phyloP scores from a whole-genome alignment of 1,140 invertebrate species.

The Aporrectodea caliginosa region DNA sequence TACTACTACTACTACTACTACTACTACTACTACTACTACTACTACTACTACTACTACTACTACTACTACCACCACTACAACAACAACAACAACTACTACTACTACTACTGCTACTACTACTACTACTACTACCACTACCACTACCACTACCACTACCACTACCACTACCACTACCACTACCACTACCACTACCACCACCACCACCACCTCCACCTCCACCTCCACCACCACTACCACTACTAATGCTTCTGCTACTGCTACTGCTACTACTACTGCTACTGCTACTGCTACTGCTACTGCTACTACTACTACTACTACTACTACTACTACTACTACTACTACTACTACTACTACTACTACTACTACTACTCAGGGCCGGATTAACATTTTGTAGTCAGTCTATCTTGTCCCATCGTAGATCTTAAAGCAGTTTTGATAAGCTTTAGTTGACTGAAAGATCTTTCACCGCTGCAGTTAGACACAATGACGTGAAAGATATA shows the following conservation, averaged over 20 bases:
- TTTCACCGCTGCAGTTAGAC: no score
- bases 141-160: constrained; percentile 8
- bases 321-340: neutral
- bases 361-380: no score
- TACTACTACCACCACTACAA: constrained; percentile 1
- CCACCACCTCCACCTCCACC: neutral
- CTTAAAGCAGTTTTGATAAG: no score
- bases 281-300: constrained; percentile 6
- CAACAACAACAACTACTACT: constrained; percentile 5
- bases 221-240: no score
- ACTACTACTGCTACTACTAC: constrained; percentile 15
- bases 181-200: neutral
- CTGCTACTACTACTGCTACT: constrained; percentile 7
- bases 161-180: constrained; percentile 10
- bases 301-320: constrained; percentile 7
- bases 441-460: no score
- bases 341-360: no score
- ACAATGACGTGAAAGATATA: no score
- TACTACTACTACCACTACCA: constrained; percentile 13
- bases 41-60: constrained; percentile 7
- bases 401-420: no score
- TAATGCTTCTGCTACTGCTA: neutral
- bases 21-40: constrained; percentile 6
- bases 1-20: neutral
- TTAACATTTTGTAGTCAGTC: no score